Evolutionary conservation across 2,797 vertebrate species (phyloP), one percentile per base, ranked within the genome.

Genomic region (Melanotaenia nigrans): DNA sequence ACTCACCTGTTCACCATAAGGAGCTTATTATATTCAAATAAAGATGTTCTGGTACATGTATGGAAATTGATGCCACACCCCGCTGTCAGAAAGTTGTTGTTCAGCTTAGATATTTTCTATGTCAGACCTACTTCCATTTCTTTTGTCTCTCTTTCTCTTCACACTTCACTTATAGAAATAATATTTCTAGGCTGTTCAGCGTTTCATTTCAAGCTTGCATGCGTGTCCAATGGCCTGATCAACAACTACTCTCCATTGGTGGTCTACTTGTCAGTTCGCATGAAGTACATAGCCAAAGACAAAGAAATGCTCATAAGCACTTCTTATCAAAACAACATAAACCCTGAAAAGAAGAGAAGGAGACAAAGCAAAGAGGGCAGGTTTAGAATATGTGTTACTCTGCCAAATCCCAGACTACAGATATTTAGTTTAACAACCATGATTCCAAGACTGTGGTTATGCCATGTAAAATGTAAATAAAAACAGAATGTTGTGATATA

Each of bases 11-110:
- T 88, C 77, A 76, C 65, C 81, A 83, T 85, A 81, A 78, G 76
- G 8, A 80, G 45, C 16, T 73, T 81, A 78, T 81, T 81, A 62
- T 68, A 87, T 85, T 85, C 79, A 87, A 85, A 86, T 85, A 24
- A 75, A 65, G n/a, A 78, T 83, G 79, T 81, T 78, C 73, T 61
- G 61, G 35, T 61, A 71, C 51, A 68, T 73, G 67, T 63, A 78
- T 40, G 38, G 38, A 36, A 11, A 36, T 0, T 11, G 36, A 36
- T 11, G 36, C 9, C 11, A 2, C 8, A 36, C 36, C 36, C 2
- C 6, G 33, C 8, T 1, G 58, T 65, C 18, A 30, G 63, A 74
- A 78, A 78, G 79, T 62, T 47, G 70, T 68, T 75, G 78, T 59
- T 56, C 53, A 65, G n/a, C 45, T 67, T 53, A 63, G 32, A 20